Evolutionary conservation across 2,888 invertebrate genomes (phyloP).

Genomic region (Priocnemis perturbator): DNA sequence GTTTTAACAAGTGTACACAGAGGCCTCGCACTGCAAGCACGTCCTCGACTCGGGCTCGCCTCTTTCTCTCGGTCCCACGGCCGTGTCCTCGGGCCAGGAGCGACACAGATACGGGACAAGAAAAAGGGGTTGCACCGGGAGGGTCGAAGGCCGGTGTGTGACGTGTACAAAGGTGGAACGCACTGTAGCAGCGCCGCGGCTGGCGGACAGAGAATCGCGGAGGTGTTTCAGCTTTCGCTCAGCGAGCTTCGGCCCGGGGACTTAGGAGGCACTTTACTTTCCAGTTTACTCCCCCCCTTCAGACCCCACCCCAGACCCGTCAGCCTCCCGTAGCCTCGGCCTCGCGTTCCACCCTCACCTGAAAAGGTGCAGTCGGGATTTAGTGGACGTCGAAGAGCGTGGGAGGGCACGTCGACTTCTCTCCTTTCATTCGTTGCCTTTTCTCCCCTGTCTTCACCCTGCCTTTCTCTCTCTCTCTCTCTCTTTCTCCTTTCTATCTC

Average conservation of each 20-base stretch:
- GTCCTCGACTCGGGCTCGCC: constrained; percentile 4
- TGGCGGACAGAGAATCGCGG: constrained; percentile 26
- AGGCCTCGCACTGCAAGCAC: too few species aligned
- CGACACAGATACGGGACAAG: constrained; percentile 38
- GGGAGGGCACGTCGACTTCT: constrained; percentile 16
- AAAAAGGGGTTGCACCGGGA: constrained; percentile 19
- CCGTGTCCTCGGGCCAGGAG: constrained; percentile 33
- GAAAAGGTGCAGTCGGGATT: too few species aligned
- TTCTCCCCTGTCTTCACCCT: background rate
- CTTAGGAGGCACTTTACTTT: constrained; percentile 58
- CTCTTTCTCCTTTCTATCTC: background rate
- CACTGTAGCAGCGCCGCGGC: constrained; percentile 13
- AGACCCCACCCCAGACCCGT: background rate
- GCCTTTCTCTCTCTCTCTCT: background rate
- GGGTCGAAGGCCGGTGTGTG: constrained; percentile 4
- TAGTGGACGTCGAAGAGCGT: too few species aligned
- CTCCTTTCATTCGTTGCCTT: constrained; percentile 11
- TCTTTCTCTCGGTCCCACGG: background rate
- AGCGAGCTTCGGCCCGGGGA: constrained; percentile 24
- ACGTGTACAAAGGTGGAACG: too few species aligned
- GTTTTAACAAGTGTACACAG: too few species aligned
- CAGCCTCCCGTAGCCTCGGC: constrained; percentile 21
- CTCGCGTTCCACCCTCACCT: background rate
- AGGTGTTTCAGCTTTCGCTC: constrained; percentile 52
- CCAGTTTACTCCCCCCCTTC: constrained; percentile 43